Evolutionary conservation across 2,888 invertebrate species (phyloP), one percentile per base, ranked within the genome.

Genomic region (Rotaria socialis): DNA sequence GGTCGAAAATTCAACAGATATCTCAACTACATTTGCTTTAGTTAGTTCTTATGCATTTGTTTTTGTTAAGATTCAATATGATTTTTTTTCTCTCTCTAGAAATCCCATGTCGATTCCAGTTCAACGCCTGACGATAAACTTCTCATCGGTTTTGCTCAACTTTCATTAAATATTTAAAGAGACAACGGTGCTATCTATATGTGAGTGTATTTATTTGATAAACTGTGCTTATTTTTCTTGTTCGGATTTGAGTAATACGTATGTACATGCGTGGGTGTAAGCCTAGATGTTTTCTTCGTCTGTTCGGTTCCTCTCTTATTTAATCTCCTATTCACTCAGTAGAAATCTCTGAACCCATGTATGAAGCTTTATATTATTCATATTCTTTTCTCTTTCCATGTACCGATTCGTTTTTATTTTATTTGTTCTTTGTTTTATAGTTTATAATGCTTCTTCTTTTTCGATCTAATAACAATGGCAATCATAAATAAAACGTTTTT

Each of bases 101-200:
- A 92, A 89, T 92, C 93, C 85, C 92, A 92, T 86, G 91, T 91
- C 88, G 91, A 91, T 55, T 89, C 93, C 86, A 94, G 94, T 89
- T 96, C 95, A 92, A 93, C 94, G 88, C 94, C 95, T 86, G 97
- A 98, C 92, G 97, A 98, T 92, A 95, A 95, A 90, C 95, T 96
- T 84, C 93, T 99, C 89, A 94, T 97, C 90, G 98, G 98, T 90
- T 98, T 94, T 93, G 99, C 98, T 91, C 97, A 98, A 93, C 94
- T 99, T 91, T 96, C 96, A 89, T 94, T 97, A 22, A 85, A 85
- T 24, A 55, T 10, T 55, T 56, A 14, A 56, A 22, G 22, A n/a
- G 16, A 47, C 55, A 14, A 41, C 75, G 85, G 43, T 56, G 85
- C 85, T 74, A 11, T 14, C 16, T 16, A n/a, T 67, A 2, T 10